Conservation (phyloP, 2,888 invertebrate species). For the Cerastoderma edule region DNA sequence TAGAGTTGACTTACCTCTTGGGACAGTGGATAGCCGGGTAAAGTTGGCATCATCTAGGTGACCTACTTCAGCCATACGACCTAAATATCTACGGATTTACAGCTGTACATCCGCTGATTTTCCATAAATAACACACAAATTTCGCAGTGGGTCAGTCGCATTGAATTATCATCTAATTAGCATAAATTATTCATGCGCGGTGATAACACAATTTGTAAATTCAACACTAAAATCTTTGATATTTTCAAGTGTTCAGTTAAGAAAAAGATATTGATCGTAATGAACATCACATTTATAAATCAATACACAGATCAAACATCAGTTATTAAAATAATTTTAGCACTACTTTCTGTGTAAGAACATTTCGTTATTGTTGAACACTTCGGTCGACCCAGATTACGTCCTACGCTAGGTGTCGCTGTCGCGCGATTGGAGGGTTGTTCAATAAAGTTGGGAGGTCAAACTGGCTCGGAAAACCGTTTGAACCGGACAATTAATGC, state of each 20-base stretch:
- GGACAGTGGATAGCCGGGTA: constrained; percentile 68
- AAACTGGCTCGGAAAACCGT: no score
- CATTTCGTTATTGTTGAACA: constrained; percentile 13
- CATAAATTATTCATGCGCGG: constrained; percentile 65
- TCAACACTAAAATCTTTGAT: background rate
- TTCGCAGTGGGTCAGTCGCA: constrained; percentile 73
- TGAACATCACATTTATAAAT: background rate
- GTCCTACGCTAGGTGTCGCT: constrained; percentile 51
- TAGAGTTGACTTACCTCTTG: constrained; percentile 69
- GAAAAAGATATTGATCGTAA: background rate
- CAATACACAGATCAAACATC: no score
- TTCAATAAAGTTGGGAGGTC: no score
- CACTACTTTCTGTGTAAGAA: constrained; percentile 30
- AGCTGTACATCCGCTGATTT: constrained; percentile 71
- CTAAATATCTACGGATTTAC: constrained; percentile 73
- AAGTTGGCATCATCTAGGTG: constrained; percentile 70
- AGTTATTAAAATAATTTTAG: background rate
- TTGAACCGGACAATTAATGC: no score
- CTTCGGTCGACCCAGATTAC: constrained; percentile 55
- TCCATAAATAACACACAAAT: constrained; percentile 76
- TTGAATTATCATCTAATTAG: constrained; percentile 66
- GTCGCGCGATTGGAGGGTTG: constrained; percentile 30
- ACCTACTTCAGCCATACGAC: constrained; percentile 74
- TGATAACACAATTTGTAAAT: constrained; percentile 29
- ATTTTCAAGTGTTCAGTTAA: background rate